These are phyloP conservation scores for Taxidea taxus DNA, from an alignment of 2,113 vertebrate genomes.

Conservation along the genomic window DNA sequence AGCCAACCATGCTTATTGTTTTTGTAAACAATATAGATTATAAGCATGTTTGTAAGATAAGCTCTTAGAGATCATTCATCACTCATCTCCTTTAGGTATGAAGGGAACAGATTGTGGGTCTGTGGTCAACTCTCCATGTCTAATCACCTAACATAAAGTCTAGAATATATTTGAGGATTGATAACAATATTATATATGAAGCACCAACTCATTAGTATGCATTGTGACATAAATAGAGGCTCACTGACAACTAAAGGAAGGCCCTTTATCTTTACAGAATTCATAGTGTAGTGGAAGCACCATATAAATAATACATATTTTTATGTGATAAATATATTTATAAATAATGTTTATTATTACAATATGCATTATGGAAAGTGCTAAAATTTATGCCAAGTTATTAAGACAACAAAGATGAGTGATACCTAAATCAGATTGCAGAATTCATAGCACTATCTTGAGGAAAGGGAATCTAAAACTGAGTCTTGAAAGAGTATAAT, in stretches of 20 bases:
- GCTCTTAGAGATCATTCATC: neutral
- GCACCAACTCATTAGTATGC: neutral
- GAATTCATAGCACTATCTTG: neutral
- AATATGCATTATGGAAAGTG: neutral
- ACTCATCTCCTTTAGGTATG: neutral
- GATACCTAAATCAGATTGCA: neutral
- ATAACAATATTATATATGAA: neutral
- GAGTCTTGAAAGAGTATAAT: neutral
- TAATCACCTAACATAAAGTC: neutral
- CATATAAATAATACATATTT: neutral
- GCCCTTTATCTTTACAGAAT: neutral
- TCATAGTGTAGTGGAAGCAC: neutral
- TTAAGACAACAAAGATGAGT: slow-evolving; percentile 7
- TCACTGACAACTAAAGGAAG: neutral
- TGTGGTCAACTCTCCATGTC: neutral
- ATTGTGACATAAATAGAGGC: neutral
- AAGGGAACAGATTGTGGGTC: neutral
- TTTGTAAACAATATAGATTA: neutral
- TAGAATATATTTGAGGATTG: neutral
- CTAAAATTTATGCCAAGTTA: neutral
- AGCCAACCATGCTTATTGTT: neutral
- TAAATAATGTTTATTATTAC: neutral
- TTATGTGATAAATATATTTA: neutral
- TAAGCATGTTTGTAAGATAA: neutral
- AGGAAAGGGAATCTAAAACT: neutral